Evolutionary conservation across 2,797 vertebrate species (phyloP).

Genomic region (Atherinosoma microstoma): DNA sequence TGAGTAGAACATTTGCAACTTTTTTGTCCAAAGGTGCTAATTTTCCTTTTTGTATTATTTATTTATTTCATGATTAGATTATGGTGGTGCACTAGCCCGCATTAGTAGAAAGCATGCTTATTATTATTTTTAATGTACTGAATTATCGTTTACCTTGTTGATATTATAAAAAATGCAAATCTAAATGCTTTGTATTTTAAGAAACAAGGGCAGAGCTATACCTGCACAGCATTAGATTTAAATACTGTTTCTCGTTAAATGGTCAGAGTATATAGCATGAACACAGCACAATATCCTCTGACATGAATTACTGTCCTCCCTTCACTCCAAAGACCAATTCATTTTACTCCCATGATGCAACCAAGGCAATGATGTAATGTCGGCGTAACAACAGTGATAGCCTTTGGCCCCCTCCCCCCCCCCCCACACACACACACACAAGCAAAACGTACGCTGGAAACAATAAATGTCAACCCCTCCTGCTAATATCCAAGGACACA

Average conservation of each 20-base stretch:
- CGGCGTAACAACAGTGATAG: slow-evolving; percentile 29
- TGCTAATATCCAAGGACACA: background rate
- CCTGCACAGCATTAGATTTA: background rate
- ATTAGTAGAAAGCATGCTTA: background rate
- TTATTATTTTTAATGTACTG: too few relatives aligned
- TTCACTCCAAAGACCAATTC: slow-evolving; percentile 14
- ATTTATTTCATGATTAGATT: too few relatives aligned
- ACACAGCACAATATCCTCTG: background rate
- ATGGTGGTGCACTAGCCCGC: background rate
- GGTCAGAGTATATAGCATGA: background rate
- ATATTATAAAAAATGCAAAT: too few relatives aligned
- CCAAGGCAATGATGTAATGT: slow-evolving; percentile 44
- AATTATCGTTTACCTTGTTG: too few relatives aligned
- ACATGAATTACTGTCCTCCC: slow-evolving; percentile 8
- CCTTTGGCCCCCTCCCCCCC: slow-evolving; percentile 3
- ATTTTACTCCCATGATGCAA: slow-evolving; percentile 41
- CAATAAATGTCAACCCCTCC: background rate
- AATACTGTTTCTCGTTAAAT: background rate
- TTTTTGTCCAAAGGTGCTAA: background rate
- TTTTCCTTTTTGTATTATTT: too few relatives aligned
- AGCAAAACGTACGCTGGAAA: background rate
- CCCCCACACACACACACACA: too few relatives aligned
- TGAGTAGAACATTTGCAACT: background rate
- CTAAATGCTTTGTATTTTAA: too few relatives aligned
- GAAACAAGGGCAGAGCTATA: too few relatives aligned